A percentile compares a stretch with the other conserved stretches of the same genome.
Conservation (phyloP, 2,797 vertebrate species). For the Enteromius unitaeniatus region DNA sequence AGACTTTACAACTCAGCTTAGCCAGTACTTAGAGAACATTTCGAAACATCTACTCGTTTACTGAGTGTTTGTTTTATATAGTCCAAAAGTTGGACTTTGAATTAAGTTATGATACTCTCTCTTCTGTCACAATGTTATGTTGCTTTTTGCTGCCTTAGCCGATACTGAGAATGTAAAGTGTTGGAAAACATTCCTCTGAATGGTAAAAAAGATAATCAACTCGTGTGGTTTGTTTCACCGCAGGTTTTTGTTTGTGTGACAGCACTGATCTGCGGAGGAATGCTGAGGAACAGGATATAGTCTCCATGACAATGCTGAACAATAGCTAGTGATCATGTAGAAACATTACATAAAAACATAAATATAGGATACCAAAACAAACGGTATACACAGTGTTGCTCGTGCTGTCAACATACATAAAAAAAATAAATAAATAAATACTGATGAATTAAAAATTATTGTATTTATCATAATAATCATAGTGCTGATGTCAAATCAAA, state of each 20-base stretch:
- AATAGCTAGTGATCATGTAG: conserved; percentile 16
- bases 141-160: neutral
- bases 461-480: no score
- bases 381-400: neutral
- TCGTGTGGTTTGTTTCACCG: neutral
- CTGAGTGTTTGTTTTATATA: neutral
- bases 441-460: no score
- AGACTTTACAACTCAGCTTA: conserved; percentile 16
- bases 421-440: neutral
- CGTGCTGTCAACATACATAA: neutral
- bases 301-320: conserved; percentile 26
- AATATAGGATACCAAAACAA: conserved; percentile 19
- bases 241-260: conserved; percentile 26
- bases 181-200: neutral
- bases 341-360: neutral
- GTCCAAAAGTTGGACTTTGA: neutral
- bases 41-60: neutral
- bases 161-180: neutral
- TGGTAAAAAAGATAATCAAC: neutral
- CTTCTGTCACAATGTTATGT: neutral
- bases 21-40: neutral
- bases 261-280: conserved; percentile 35
- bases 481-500: neutral
- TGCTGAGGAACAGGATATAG: conserved; percentile 47
- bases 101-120: neutral